Evolutionary conservation across 2,113 vertebrate genomes (phyloP), one percentile per base, ranked within the genome.

Genomic region (Uria aalge): DNA sequence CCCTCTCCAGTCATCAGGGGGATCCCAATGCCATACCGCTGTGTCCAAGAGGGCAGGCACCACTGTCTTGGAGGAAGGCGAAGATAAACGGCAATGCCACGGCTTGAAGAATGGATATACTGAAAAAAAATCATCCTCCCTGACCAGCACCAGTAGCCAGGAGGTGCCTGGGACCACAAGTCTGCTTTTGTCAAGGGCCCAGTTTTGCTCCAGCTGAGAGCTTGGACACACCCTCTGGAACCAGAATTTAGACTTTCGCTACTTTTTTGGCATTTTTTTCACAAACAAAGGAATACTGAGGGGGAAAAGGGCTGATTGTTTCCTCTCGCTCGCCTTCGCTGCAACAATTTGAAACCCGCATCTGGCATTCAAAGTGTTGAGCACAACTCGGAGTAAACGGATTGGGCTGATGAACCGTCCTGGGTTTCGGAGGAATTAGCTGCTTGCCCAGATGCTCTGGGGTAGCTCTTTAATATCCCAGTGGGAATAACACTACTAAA

Each of bases 371-470:
- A 5, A 59, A 84, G 6, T 2, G 12, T 74, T 74, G 95, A 74
- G 83, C 92, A 15, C 18, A 67, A 18, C 72, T 81, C 43, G 32
- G 75, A 74, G 59, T 16, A 9, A 90, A 90, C 5, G 41, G 73
- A 89, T 81, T 34, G 86, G 71, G 69, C 69, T 93, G 86, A 68
- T 67, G 85, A 94, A 75, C 73, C 55, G 0, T 86, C 82, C 66
- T 69, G 77, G 73, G 86, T 93, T 92, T 95, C 62, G 0, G 83
- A 68, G 60, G 79, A 95, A 94, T 92, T 73, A 94, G 66, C 79
- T 94, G 43, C 72, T 95, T 95, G 89, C 92, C 85, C 83, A 96
- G 80, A 91, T 94, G 89, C 94, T 95, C 91, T 94, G 83, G 80
- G 91, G 90, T 86, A 95, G 73, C 60, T 91, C 73, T 91, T 96